Base-by-base conservation (phyloP, 2,113 vertebrate genomes). In the Callipepla californica region DNA sequence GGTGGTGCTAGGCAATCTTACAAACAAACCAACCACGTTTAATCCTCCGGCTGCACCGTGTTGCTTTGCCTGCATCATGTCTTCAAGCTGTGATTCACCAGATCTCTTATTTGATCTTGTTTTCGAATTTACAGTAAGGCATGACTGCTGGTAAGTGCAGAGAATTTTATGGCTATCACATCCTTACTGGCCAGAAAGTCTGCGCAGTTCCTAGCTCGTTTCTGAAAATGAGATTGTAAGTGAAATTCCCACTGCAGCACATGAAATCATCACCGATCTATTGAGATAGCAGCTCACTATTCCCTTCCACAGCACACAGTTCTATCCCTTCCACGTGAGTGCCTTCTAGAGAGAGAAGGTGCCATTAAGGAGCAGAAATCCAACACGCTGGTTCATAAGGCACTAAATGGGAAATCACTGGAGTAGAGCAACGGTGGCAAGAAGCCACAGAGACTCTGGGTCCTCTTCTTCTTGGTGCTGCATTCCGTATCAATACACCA, bases 1-100 rank as follows among this genome's bases (percentile, higher is more conserved):
- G 95, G 89, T 95, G 94, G 94, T 68, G 94, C 95, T 57, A 51
- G 23, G 50, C 47, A 19, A 30, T 47, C 47, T 85, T 7, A 30
- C 74, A 58, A 58, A 89, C 22, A 10, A 61, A 48, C 57, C 22
- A 58, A 58, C 17, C 12, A 17, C 12, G 25, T 45, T 7, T 20
- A 47, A n/a, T 0, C 57, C 83, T 32, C 12, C 6, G 61, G 57
- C 53, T 45, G 38, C 3, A 4, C 23, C 15, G 0, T 2, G 3
- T 14, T 13, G 40, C 34, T 57, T 34, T 23, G 68, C 40, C 69
- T 72, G 63, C 12, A 5, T 3, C 50, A 70, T 0, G 14, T 44
- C 67, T 67, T 82, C 89, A 66, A 58, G 59, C 55, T 59, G 81
- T 17, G 34, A 63, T 47, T 82, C 85, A 38, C 13, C 65, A 55